These are phyloP conservation scores for Brachionus calyciflorus DNA, from an alignment of 1,140 invertebrate species.

Conservation along the genomic window DNA sequence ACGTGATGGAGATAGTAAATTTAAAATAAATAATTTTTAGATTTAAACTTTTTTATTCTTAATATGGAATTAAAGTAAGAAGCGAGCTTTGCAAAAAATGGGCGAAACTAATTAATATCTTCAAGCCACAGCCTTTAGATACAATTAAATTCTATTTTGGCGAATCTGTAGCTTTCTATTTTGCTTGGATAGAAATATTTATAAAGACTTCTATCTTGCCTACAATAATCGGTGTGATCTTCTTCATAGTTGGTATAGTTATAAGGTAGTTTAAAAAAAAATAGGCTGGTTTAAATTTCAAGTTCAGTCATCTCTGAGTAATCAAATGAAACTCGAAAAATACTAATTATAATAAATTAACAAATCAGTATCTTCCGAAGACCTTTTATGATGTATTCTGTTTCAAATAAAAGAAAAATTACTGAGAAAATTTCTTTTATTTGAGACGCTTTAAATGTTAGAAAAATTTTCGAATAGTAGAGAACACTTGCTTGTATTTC, in stretches of 20 bases:
- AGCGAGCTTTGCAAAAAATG: slow-evolving; percentile 62
- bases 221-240: slow-evolving; percentile 57
- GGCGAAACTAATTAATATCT: slow-evolving; percentile 67
- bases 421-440: too few relatives aligned
- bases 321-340: too few relatives aligned
- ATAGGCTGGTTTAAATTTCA: too few relatives aligned
- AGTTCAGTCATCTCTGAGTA: too few relatives aligned
- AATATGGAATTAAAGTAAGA: neutral
- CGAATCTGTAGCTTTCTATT: slow-evolving; percentile 81
- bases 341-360: too few relatives aligned
- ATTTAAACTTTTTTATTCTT: too few relatives aligned
- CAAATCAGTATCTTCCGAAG: too few relatives aligned
- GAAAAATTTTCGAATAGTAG: too few relatives aligned
- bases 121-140: slow-evolving; percentile 79
- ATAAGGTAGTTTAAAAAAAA: slow-evolving; percentile 47
- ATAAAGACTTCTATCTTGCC: slow-evolving; percentile 88
- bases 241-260: slow-evolving; percentile 52
- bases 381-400: too few relatives aligned
- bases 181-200: slow-evolving; percentile 81
- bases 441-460: too few relatives aligned
- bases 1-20: neutral
- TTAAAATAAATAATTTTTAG: neutral
- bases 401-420: too few relatives aligned
- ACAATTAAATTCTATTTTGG: slow-evolving; percentile 81
- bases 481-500: too few relatives aligned